Base-by-base conservation (phyloP, 1,140 invertebrate genomes). In the Drosophila truncata region DNA sequence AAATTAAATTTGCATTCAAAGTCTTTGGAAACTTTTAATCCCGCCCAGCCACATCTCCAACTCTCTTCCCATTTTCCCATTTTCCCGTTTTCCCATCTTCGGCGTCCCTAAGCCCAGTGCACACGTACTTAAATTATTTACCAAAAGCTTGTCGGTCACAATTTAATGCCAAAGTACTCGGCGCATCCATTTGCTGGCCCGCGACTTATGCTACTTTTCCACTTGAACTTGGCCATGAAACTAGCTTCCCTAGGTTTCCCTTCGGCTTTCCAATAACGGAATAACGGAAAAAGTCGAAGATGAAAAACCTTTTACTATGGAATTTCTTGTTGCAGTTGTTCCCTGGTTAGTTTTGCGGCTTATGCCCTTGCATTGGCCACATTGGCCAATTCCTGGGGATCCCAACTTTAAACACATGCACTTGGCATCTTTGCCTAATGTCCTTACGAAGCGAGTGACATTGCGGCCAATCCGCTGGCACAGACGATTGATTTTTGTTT, bases 91-190 rank as follows among this genome's bases (percentile, higher is more conserved):
- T 7, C 5, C n/a, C 50, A 33, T 42, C 27, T 14, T 10, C 23
- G 13, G 37, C 18, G 20, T 47, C 62, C 18, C 29, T 61, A 64
- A 60, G 64, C 83, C 64, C 37, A 50, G 27, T 33, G 80, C 49
- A 87, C 64, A 86, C 79, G 71, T 75, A 80, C 83, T 87, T 82
- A 82, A 86, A 76, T 79, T 86, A 82, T 82, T 86, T 86, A 70
- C 82, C 42, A 55, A 75, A 71, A 75, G 65, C 69, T 75, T 78
- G 37, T 37, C 50, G 44, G 44, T 42, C 57, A 77, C 82, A 54
- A 80, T 80, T 84, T 72, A 72, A 81, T 81, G 52, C 50, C 33
- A 44, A 37, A 72, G 70, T 58, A 37, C 49, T 66, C 18, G 18
- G 44, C 41, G 16, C 35, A 27, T 58, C 41, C 64, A 47, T 67